Evolutionary conservation across 2,888 invertebrate genomes (phyloP), one percentile per base, ranked within the genome.

Genomic region (Microctonus hyperodae): DNA sequence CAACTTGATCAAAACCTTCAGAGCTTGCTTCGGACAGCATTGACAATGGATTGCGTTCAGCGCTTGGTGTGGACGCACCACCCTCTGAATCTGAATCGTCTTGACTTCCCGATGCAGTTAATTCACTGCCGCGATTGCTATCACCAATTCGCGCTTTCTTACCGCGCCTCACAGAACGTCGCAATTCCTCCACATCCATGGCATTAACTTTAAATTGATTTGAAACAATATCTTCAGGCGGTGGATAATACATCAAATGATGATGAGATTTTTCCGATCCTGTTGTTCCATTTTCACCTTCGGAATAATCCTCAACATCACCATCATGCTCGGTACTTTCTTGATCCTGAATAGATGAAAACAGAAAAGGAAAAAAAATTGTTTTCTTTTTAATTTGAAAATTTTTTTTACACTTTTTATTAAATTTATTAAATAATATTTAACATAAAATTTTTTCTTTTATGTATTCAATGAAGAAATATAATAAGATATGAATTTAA

Each of bases 201-300:
- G 94, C 94, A 79, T 92, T 94, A 48, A 95, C 93, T 78, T 92
- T 93, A 80, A 93, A 95, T 78, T 94, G 93, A 68, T 92, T 93
- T 76, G 78, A 82, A 28, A 79, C 72, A n/a, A 86, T 88, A 68
- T 89, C 88, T 64, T 88, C 89, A 44, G 89, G 88, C n/a, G 88
- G 88, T 10, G 92, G 92, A 79, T 93, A 93, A 81, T 92, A 93
- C 70, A 92, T 90, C 22, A 90, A 86, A 23, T 88, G 83, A 75
- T 88, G 88, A 67, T 91, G 88, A 3, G 82, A 82, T 61, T 81
- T 82, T 67, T 92, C 92, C 0, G 92, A 91, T 7, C 92, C 92
- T 0, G 92, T 91, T 1, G 86, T 86, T 73, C 87, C 87, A 61
- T 82, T 82, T 72, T 82, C 82, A 0, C 93, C 92, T 79, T 95